Evolutionary conservation across 1,140 invertebrate genomes (phyloP), one percentile per base, ranked within the genome.

Genomic region (Cyrtorhinus lividipennis): DNA sequence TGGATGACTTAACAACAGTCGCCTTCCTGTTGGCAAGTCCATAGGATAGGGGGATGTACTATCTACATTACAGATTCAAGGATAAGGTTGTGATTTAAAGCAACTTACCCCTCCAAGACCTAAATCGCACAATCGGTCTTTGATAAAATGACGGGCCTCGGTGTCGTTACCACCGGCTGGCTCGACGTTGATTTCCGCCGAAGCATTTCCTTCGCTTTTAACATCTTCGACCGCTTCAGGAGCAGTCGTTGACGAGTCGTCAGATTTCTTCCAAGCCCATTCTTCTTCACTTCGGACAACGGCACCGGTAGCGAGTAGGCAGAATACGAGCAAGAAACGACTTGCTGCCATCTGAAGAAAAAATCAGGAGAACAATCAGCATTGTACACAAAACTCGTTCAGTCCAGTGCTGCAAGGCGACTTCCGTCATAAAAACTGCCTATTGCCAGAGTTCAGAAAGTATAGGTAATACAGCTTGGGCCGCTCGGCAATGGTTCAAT

Each of bases 71-170:
- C 15, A 8, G 5, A 38, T 38, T 15, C 30, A 8, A 8, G 15
- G 15, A 38, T 38, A 38, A 38, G 5, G 5, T 5, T 38, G 30
- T 38, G n/a, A n/a, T n/a, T n/a, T n/a, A n/a, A 38, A 38, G 30
- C 15, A 15, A 77, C 76, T 78, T 75, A 87, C 85, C 72, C 85
- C 83, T 81, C 90, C 87, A 15, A 92, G 76, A 62, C 87, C 87
- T 63, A 92, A 74, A 8, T 76, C 80, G 67, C 89, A 92, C 1
- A 92, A 78, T 65, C 87, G 83, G 53, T 89, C 84, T 69, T 82
- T 84, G 66, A 92, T 89, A 63, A 86, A 78, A 67, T 85, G 84
- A 68, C 89, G 81, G 0, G 88, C 86, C 74, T 90, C 79, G 30
- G 80, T 74, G 66, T 91, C 87, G 69, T 91, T 87, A 64, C 83